Percentiles rank a stretch among this genome's conserved stretches.
These are phyloP conservation scores for Melierax canorus DNA, from an alignment of 2,113 vertebrate species.

Conservation along the genomic window DNA sequence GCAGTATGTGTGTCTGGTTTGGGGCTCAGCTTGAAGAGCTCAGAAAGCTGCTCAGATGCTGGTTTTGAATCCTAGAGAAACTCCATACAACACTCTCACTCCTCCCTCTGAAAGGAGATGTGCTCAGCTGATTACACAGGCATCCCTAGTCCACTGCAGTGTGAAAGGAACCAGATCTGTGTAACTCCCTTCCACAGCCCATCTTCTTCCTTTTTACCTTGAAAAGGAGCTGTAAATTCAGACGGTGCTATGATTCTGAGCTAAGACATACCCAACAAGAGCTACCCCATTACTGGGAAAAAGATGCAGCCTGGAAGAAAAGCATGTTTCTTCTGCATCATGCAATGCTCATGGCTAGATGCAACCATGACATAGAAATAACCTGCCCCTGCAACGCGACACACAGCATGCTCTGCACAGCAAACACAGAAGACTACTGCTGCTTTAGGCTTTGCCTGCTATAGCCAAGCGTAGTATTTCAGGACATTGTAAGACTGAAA, in stretches of 20 bases:
- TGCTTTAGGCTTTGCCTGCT: background rate
- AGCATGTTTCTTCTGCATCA: background rate
- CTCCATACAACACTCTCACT: background rate
- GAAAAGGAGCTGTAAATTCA: background rate
- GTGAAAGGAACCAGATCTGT: background rate
- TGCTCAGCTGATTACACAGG: background rate
- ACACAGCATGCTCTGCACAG: background rate
- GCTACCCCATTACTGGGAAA: background rate
- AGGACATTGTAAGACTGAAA: background rate
- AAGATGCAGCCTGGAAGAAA: background rate
- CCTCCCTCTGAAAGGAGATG: background rate
- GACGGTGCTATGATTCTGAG: background rate
- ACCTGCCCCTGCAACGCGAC: background rate
- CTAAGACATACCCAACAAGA: background rate
- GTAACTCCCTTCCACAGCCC: background rate
- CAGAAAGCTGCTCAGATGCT: background rate
- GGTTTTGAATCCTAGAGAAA: background rate
- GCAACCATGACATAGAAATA: background rate
- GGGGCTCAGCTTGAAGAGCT: background rate
- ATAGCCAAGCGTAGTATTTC: fast-evolving
- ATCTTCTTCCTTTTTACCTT: background rate
- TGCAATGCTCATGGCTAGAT: background rate
- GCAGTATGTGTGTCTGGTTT: background rate
- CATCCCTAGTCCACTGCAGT: background rate
- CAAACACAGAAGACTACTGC: background rate